These are phyloP conservation scores for Eurytoma californica DNA, from an alignment of 2,888 invertebrate genomes.

Conservation along the genomic window DNA sequence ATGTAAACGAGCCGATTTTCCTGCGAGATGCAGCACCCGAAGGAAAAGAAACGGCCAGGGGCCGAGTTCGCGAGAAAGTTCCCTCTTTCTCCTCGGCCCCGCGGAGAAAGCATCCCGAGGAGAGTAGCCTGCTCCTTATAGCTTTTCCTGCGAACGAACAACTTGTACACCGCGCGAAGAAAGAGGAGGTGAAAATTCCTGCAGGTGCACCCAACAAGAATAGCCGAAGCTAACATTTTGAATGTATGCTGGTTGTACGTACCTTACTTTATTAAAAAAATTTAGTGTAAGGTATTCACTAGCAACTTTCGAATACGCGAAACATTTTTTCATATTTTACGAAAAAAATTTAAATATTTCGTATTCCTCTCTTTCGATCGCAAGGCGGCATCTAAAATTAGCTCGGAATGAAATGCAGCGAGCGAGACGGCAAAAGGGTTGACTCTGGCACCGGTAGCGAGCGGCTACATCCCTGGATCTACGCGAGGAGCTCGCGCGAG, in stretches of 20 bases:
- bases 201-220: too few relatives aligned
- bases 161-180: not conserved
- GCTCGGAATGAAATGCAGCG: too few relatives aligned
- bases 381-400: too few relatives aligned
- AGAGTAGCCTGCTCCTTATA: not conserved
- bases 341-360: too few relatives aligned
- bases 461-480: constrained; percentile 51
- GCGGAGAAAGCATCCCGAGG: constrained; percentile 46
- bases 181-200: not conserved
- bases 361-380: too few relatives aligned
- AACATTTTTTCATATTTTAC: too few relatives aligned
- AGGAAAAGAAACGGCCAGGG: constrained; percentile 35
- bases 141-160: constrained; percentile 22
- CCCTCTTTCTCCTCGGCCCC: constrained; percentile 42
- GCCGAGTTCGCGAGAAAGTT: constrained; percentile 44
- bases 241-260: too few relatives aligned
- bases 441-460: constrained; percentile 35
- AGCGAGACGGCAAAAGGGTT: not conserved
- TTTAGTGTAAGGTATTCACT: too few relatives aligned
- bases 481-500: constrained; percentile 41
- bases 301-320: too few relatives aligned
- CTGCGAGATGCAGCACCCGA: not conserved
- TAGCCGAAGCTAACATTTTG: too few relatives aligned
- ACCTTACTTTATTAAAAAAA: too few relatives aligned
- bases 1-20: too few relatives aligned